A percentile compares a stretch with the other conserved stretches of the same genome.
These are phyloP conservation scores for Axis porcinus DNA, from an alignment of 2,113 vertebrate species.

Conservation along the genomic window DNA sequence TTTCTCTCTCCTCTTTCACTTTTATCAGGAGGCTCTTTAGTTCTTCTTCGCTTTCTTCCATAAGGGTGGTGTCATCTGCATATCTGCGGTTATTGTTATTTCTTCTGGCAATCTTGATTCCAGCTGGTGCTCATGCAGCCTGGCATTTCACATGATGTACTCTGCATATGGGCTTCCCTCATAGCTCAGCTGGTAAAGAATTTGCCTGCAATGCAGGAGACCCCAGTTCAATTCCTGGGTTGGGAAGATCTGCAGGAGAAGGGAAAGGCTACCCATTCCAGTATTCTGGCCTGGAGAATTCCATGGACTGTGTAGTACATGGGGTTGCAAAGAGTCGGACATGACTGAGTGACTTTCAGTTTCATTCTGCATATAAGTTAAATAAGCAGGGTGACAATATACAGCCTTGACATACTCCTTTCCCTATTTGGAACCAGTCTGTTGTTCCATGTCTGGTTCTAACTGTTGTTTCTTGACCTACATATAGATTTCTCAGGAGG, in stretches of 20 bases:
- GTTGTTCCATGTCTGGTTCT: not conserved
- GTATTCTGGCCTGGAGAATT: not conserved
- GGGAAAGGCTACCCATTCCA: not conserved
- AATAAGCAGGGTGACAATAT: not conserved
- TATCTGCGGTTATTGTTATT: not conserved
- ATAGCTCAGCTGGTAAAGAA: not conserved
- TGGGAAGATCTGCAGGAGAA: not conserved
- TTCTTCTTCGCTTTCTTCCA: not conserved
- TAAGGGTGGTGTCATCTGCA: not conserved
- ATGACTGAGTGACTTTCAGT: not conserved
- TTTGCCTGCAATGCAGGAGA: accelerated
- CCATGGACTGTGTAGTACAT: not conserved
- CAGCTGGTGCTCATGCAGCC: not conserved
- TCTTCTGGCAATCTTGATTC: not conserved
- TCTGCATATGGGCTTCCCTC: not conserved
- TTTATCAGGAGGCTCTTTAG: not conserved
- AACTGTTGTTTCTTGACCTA: not conserved
- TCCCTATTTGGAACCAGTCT: not conserved
- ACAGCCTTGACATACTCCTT: not conserved
- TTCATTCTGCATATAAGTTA: not conserved
- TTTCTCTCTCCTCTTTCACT: not conserved
- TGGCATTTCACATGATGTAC: accelerated
- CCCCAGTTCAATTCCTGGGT: not conserved
- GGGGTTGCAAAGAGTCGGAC: not conserved
- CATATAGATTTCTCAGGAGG: not conserved